Evolutionary conservation across 2,113 vertebrate species (phyloP).

Genomic region (Psammodynastes pulverulentus): DNA sequence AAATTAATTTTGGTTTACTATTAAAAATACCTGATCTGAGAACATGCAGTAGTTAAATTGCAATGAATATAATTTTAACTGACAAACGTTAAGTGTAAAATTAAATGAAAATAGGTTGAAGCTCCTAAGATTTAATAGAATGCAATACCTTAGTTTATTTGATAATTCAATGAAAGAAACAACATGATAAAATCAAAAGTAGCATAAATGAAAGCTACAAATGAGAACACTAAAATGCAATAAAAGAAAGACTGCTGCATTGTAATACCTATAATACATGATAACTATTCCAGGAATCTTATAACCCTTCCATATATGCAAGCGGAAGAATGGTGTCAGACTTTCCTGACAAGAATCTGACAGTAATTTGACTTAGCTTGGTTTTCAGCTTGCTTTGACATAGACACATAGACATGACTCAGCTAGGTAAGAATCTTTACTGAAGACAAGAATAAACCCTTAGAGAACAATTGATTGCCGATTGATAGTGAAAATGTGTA

Average conservation of each 20-base stretch:
- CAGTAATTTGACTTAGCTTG: background rate
- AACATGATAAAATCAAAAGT: background rate
- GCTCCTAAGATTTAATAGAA: background rate
- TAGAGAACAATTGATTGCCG: background rate
- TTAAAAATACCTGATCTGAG: background rate
- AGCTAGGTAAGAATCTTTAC: background rate
- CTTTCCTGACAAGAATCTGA: background rate
- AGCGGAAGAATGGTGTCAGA: background rate
- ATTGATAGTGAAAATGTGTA: background rate
- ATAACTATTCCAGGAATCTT: background rate
- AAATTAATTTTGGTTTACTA: background rate
- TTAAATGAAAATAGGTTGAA: background rate
- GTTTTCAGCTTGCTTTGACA: background rate
- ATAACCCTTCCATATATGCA: background rate
- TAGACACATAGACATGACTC: background rate
- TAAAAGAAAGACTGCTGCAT: background rate
- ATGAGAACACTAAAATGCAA: background rate
- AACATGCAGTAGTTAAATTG: background rate
- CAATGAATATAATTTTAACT: background rate
- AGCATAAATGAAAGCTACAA: background rate
- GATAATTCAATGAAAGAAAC: constrained; percentile 5
- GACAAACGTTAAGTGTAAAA: background rate
- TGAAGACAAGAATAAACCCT: background rate
- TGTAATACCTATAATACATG: background rate
- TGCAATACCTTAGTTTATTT: background rate